Conservation (phyloP, 2,888 invertebrate species). For the Scaeva pyrastri region DNA sequence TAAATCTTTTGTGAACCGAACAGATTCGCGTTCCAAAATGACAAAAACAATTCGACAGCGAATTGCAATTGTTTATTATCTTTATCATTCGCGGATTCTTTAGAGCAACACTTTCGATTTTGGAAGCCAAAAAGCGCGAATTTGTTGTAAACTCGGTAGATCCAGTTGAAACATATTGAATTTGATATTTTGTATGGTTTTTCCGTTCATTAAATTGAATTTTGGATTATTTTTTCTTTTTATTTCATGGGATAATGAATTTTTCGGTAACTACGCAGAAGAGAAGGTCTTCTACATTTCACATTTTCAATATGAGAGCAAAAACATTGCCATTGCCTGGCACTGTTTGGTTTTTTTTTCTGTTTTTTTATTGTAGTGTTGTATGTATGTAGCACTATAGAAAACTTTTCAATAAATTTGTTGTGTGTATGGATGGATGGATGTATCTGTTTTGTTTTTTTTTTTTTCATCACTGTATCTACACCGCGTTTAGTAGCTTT, state of each 20-base stretch:
- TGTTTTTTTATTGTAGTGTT: slow-evolving; percentile 43
- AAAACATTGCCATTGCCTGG: slow-evolving; percentile 67
- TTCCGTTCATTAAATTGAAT: slow-evolving; percentile 42
- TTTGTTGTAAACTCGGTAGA: slow-evolving; percentile 37
- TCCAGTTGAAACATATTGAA: slow-evolving; percentile 45
- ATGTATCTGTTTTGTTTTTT: slow-evolving; percentile 31
- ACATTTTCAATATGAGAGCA: slow-evolving; percentile 74
- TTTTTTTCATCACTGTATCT: slow-evolving; percentile 35
- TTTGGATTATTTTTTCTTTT: slow-evolving; percentile 32
- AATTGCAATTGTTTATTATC: slow-evolving; percentile 30
- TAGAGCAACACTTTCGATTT: slow-evolving; percentile 50
- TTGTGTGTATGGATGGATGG: slow-evolving; percentile 66
- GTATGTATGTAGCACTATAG: slow-evolving; percentile 45
- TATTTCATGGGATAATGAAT: slow-evolving; percentile 67
- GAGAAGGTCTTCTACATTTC: slow-evolving; percentile 75
- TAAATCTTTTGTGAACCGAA: not conserved
- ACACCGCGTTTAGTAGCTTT: slow-evolving; percentile 23
- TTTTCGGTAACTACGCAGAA: slow-evolving; percentile 76
- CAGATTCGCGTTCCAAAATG: not conserved
- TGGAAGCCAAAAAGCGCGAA: slow-evolving; percentile 52
- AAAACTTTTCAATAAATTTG: slow-evolving; percentile 56
- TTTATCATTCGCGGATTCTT: slow-evolving; percentile 31
- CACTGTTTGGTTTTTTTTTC: slow-evolving; percentile 59
- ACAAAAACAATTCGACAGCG: slow-evolving; percentile 3
- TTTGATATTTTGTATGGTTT: slow-evolving; percentile 24